These are phyloP conservation scores for Microdon myrmicae DNA, from an alignment of 2,888 invertebrate genomes.

Conservation along the genomic window DNA sequence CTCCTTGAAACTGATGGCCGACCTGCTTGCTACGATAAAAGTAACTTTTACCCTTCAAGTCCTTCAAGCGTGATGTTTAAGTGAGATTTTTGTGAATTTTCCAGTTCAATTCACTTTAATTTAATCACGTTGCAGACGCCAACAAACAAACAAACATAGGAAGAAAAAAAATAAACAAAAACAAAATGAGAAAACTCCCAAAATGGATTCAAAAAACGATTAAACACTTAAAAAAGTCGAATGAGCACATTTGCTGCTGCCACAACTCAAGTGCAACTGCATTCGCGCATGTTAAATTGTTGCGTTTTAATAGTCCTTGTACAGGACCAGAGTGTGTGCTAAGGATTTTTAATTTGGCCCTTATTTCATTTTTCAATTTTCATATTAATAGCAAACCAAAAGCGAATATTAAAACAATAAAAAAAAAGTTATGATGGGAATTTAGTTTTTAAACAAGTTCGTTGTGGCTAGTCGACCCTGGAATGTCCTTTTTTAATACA, in stretches of 20 bases:
- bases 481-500: conserved; percentile 15
- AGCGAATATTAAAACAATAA: no score
- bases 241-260: conserved; percentile 42
- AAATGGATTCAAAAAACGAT: no score
- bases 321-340: conserved; percentile 18
- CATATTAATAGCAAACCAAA: conserved; percentile 45
- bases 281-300: conserved; percentile 35
- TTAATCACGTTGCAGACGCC: conserved; percentile 35
- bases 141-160: conserved; percentile 5
- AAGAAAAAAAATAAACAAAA: conserved; percentile 11
- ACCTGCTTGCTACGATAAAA: conserved; percentile 44
- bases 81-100: conserved; percentile 50
- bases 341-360: conserved; percentile 42
- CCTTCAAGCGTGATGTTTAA: conserved; percentile 50
- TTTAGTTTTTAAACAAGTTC: no score
- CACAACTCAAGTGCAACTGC: conserved; percentile 46
- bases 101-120: conserved; percentile 51
- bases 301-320: conserved; percentile 41
- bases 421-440: no score
- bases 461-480: conserved; percentile 11
- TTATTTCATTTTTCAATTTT: conserved; percentile 44
- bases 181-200: no score
- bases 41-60: conserved; percentile 47
- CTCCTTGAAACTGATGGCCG: no score
- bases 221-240: conserved; percentile 42